phyloP scores from a whole-genome alignment of 2,797 vertebrate genomes.

The Brachyalestes nurse region DNA sequence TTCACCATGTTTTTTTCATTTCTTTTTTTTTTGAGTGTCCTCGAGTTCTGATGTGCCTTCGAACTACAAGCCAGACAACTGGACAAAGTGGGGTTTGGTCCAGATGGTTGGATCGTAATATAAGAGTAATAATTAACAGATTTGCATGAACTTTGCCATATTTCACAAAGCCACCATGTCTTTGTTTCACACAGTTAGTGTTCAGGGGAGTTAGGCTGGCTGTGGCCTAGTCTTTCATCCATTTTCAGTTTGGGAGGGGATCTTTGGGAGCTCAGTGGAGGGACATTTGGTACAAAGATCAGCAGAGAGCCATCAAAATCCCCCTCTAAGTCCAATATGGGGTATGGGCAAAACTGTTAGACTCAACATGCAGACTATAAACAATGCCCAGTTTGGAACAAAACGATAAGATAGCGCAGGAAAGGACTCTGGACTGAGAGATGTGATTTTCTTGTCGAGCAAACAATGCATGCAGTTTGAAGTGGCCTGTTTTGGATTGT shows the following conservation, averaged over 20 bases:
- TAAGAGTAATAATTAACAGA: conserved; percentile 1
- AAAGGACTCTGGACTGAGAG: not conserved
- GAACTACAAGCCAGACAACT: not conserved
- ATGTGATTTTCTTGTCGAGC: not conserved
- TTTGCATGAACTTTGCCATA: not conserved
- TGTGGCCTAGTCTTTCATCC: not conserved
- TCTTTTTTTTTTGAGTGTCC: conserved; percentile 18
- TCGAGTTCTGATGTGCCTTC: not conserved
- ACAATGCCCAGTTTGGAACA: not conserved
- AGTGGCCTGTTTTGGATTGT: not conserved
- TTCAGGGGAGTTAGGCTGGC: not conserved
- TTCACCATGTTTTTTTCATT: conserved; percentile 7
- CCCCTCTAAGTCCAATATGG: conserved; percentile 5
- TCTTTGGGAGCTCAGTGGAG: not conserved
- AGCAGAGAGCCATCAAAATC: not conserved
- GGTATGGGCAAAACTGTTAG: not conserved
- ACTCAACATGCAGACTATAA: not conserved
- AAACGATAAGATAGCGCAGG: not conserved
- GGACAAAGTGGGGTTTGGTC: not conserved
- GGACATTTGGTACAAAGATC: conserved; percentile 6
- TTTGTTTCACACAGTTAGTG: too few species aligned
- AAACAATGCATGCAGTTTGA: not conserved
- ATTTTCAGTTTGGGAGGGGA: not conserved
- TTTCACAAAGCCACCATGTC: not conserved
- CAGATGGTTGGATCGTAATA: not conserved